Conservation (phyloP, 2,888 invertebrate genomes). For the Xestobium rufovillosum region DNA sequence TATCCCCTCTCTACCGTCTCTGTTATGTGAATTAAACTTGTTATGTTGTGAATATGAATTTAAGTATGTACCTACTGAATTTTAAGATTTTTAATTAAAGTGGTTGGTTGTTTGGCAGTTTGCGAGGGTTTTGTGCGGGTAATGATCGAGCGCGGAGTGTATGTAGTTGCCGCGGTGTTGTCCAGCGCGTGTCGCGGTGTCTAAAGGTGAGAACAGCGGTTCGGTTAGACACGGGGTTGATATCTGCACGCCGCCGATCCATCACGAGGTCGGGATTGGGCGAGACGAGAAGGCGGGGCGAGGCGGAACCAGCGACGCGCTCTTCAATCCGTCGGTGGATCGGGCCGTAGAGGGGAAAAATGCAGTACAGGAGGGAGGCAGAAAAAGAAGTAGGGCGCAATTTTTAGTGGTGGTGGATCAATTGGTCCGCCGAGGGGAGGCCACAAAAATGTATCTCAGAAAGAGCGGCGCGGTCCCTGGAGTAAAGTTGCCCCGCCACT, state of each 20-base stretch:
- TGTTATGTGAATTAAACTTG: too few species aligned
- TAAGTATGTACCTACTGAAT: too few species aligned
- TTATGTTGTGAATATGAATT: too few species aligned
- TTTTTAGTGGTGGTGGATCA: slow-evolving; percentile 46
- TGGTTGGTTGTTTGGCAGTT: too few species aligned
- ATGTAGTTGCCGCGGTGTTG: neutral
- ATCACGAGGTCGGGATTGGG: slow-evolving; percentile 42
- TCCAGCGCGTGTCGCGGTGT: slow-evolving; percentile 17
- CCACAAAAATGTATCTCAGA: slow-evolving; percentile 43
- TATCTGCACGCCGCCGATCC: slow-evolving; percentile 42
- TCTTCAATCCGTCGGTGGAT: slow-evolving; percentile 42
- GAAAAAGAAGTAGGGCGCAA: slow-evolving; percentile 45
- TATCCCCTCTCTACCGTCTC: neutral
- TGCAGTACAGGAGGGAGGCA: slow-evolving; percentile 36
- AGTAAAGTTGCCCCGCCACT: slow-evolving; percentile 35
- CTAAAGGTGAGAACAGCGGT: slow-evolving; percentile 19
- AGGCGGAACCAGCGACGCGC: slow-evolving; percentile 40
- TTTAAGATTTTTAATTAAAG: too few species aligned
- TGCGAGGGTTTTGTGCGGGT: too few species aligned
- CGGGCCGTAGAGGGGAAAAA: slow-evolving; percentile 50
- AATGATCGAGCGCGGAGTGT: slow-evolving; percentile 6
- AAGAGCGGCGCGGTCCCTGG: slow-evolving; percentile 40
- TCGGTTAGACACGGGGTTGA: slow-evolving; percentile 33
- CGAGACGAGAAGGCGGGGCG: slow-evolving; percentile 44
- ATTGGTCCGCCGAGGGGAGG: slow-evolving; percentile 41